Evolutionary conservation across 2,797 vertebrate species (phyloP).

Genomic region (Lophius americanus): DNA sequence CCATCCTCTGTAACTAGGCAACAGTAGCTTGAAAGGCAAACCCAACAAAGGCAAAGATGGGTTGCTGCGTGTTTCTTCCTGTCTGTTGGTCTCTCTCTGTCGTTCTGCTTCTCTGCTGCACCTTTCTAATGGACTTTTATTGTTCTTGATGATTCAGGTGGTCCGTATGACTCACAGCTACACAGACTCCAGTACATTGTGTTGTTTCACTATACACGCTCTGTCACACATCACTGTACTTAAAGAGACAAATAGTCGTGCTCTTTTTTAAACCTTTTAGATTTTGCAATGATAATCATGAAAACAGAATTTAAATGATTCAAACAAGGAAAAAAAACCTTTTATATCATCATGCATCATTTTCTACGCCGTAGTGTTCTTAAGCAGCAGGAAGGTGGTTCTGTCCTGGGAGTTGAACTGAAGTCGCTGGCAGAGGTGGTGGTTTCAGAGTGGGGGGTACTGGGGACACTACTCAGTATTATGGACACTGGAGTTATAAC

Average conservation of each 20-base stretch:
- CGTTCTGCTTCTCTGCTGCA: slow-evolving; percentile 7
- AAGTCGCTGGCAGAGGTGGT: too few relatives aligned
- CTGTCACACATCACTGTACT: not conserved
- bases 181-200: not conserved
- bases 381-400: too few relatives aligned
- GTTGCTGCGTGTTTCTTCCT: slow-evolving; percentile 28
- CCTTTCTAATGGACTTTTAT: slow-evolving; percentile 21
- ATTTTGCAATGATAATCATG: slow-evolving; percentile 1
- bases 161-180: not conserved
- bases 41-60: slow-evolving; percentile 67
- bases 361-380: too few relatives aligned
- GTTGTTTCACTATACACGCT: not conserved
- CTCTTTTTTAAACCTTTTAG: not conserved
- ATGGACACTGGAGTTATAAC: too few relatives aligned
- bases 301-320: not conserved
- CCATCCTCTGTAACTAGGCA: slow-evolving; percentile 71
- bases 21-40: slow-evolving; percentile 68
- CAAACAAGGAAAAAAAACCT: too few relatives aligned
- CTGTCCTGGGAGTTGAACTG: too few relatives aligned
- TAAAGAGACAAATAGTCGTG: not conserved
- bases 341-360: too few relatives aligned
- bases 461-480: too few relatives aligned
- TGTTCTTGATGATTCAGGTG: slow-evolving; percentile 9
- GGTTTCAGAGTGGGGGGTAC: too few relatives aligned
- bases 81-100: slow-evolving; percentile 11